Percentiles rank a stretch among this genome's conserved stretches.
These are phyloP conservation scores for Mormyrus proboscirostris DNA, from an alignment of 2,797 vertebrate species.

Conservation along the genomic window DNA sequence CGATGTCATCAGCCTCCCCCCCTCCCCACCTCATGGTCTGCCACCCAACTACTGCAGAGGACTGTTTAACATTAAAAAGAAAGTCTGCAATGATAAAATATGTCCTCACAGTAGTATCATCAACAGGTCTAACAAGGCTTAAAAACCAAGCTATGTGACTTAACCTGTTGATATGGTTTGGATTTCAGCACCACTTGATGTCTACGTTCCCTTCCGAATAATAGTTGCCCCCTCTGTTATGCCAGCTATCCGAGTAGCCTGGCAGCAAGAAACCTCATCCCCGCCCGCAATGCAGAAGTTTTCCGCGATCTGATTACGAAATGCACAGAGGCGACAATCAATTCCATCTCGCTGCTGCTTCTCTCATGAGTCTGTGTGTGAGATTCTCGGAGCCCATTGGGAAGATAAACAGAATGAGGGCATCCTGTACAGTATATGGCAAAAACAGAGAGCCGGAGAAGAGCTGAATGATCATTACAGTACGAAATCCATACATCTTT, in stretches of 20 bases:
- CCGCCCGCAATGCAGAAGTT: neutral
- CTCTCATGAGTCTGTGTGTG: neutral
- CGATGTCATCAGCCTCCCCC: neutral
- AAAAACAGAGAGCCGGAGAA: neutral
- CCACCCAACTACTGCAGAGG: neutral
- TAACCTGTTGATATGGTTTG: neutral
- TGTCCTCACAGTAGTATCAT: neutral
- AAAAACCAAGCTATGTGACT: neutral
- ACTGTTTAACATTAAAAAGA: neutral
- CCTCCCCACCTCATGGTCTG: neutral
- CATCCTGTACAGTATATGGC: neutral
- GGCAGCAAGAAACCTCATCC: neutral
- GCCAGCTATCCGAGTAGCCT: neutral
- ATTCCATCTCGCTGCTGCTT: neutral
- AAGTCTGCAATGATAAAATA: neutral
- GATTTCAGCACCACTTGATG: neutral
- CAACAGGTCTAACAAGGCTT: neutral
- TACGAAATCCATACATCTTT: neutral
- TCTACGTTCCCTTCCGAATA: neutral
- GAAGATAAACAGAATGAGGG: constrained; percentile 1
- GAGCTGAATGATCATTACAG: neutral
- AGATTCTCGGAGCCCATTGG: neutral
- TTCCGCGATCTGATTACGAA: neutral
- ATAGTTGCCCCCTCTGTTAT: neutral
- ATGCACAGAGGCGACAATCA: neutral